Evolutionary conservation across 2,797 vertebrate genomes (phyloP).

Genomic region (Gymnoscopelus braueri): DNA sequence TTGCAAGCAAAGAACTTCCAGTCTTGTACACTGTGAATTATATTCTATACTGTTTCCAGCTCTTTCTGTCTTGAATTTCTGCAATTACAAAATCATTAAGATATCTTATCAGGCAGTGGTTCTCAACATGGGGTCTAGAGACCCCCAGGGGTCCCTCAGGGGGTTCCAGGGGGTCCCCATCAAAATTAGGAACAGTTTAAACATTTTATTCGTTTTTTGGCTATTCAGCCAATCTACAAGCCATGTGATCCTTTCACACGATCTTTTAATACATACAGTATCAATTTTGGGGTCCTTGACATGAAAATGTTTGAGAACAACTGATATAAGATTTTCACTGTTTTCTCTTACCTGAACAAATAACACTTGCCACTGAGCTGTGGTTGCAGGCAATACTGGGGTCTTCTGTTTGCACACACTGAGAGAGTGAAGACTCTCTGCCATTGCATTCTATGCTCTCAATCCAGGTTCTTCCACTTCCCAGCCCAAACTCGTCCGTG

Average conservation of each 20-base stretch:
- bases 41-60: no score
- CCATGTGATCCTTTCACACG: not conserved
- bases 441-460: slow-evolving; percentile 63
- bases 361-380: slow-evolving; percentile 56
- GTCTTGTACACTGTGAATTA: no score
- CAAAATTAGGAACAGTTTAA: no score
- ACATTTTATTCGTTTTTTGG: no score
- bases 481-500: slow-evolving; percentile 20
- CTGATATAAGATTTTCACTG: not conserved
- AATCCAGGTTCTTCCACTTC: slow-evolving; percentile 22
- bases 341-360: slow-evolving; percentile 63
- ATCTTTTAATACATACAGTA: not conserved
- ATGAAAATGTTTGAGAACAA: not conserved
- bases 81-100: no score
- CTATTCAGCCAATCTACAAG: no score
- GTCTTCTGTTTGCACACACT: slow-evolving; percentile 46
- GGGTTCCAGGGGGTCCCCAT: no score
- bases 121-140: no score
- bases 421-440: slow-evolving; percentile 43
- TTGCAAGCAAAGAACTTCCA: no score
- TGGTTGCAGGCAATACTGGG: slow-evolving; percentile 52
- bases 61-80: no score
- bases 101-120: no score
- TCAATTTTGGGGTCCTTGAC: not conserved
- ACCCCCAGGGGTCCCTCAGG: no score